A percentile compares a stretch with the other conserved stretches of the same genome.
Evolutionary conservation across 2,113 vertebrate species (phyloP).

Genomic region (Ptychochromis oligacanthus): DNA sequence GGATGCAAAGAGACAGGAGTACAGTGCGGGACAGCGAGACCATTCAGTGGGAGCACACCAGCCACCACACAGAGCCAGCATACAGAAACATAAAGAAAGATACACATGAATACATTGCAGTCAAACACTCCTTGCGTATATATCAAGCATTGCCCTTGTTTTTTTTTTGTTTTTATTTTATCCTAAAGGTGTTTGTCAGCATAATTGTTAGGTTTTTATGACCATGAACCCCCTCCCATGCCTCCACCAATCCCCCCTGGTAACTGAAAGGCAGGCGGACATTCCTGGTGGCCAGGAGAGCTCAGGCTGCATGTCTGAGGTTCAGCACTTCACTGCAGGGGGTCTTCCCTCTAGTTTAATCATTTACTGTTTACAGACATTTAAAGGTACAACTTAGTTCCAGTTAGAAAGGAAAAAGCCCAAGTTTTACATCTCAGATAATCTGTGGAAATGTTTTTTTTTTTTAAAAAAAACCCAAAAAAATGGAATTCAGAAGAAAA

Average conservation of each 20-base stretch:
- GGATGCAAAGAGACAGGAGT: slow-evolving; percentile 15
- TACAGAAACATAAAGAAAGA: not conserved
- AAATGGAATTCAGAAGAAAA: rapidly evolving
- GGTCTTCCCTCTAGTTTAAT: slow-evolving; percentile 20
- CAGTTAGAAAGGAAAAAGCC: not conserved
- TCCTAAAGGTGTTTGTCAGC: not conserved
- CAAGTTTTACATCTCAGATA: not conserved
- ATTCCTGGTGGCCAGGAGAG: slow-evolving; percentile 34
- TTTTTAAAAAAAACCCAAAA: not conserved
- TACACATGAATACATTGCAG: slow-evolving; percentile 7
- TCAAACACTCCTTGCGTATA: not conserved
- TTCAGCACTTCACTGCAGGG: slow-evolving; percentile 20
- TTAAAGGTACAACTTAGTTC: not conserved
- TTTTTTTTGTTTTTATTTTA: not conserved
- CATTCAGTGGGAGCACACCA: slow-evolving; percentile 32
- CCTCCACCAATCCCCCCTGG: not conserved
- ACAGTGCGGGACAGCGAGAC: slow-evolving; percentile 33
- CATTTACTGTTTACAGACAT: slow-evolving; percentile 26
- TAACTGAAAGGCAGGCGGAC: slow-evolving; percentile 13
- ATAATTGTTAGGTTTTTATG: slow-evolving; percentile 25
- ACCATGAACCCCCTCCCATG: slow-evolving; percentile 11
- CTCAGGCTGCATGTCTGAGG: slow-evolving; percentile 27
- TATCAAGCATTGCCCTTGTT: not conserved
- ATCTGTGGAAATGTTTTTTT: not conserved
- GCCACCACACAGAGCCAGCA: slow-evolving; percentile 8